These are phyloP conservation scores for Penaeus vannamei DNA, from an alignment of 1,140 invertebrate genomes.

Conservation along the genomic window DNA sequence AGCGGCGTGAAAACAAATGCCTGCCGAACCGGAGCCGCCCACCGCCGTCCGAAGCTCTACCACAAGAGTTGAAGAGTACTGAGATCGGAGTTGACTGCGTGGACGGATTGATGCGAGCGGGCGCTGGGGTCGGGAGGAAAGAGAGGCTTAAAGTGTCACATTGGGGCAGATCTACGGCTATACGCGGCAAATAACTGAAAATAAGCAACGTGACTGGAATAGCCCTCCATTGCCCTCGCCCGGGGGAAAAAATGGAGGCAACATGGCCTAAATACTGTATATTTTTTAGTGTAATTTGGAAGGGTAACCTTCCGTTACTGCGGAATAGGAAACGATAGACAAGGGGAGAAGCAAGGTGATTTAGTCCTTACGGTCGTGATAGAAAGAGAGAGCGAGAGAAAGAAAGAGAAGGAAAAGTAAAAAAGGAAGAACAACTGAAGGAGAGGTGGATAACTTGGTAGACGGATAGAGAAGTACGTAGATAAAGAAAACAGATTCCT, in stretches of 20 bases:
- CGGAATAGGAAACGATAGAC: not conserved
- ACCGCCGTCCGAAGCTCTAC: constrained; percentile 54
- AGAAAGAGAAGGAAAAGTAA: constrained; percentile 40
- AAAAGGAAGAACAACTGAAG: constrained; percentile 29
- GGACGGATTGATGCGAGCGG: constrained; percentile 60
- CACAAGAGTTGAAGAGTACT: constrained; percentile 60
- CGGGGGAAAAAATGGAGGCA: constrained; percentile 43
- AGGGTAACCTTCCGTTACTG: constrained; percentile 3
- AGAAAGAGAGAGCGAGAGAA: constrained; percentile 41
- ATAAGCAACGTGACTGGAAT: constrained; percentile 66
- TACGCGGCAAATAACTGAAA: constrained; percentile 66
- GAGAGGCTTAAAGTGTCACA: constrained; percentile 66
- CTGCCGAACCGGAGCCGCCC: constrained; percentile 19
- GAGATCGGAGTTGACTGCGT: constrained; percentile 60
- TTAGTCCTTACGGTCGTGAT: not conserved
- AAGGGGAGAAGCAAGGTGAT: not conserved
- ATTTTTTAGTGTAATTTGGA: constrained; percentile 52
- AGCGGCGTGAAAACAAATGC: constrained; percentile 50
- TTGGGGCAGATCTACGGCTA: constrained; percentile 65
- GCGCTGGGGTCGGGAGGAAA: constrained; percentile 56
- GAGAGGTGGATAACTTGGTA: constrained; percentile 11
- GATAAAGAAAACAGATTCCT: not conserved
- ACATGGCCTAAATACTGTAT: constrained; percentile 55
- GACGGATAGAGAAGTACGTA: not conserved
- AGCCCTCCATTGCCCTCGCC: constrained; percentile 52